phyloP scores from a whole-genome alignment of 2,797 vertebrate genomes.

The Cygnus olor region DNA sequence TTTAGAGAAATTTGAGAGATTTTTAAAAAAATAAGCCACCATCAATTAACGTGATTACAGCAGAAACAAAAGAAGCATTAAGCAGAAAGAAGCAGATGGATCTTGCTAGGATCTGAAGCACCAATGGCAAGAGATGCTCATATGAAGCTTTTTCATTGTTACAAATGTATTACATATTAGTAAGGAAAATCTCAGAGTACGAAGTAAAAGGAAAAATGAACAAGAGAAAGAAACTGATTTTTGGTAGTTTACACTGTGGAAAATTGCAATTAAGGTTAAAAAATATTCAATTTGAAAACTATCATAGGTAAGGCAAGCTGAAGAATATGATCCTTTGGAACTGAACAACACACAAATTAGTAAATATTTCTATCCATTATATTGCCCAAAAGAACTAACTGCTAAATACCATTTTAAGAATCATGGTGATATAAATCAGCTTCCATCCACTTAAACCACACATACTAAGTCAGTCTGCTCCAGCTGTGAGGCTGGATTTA shows the following conservation, averaged over 20 bases:
- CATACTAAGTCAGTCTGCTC: not conserved
- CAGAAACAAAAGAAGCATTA: not conserved
- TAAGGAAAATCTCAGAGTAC: not conserved
- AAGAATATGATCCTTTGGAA: not conserved
- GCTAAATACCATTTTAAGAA: not conserved
- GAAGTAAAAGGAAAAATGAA: not conserved
- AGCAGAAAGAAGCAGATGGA: not conserved
- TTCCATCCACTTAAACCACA: not conserved
- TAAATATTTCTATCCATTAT: not conserved
- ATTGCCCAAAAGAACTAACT: not conserved
- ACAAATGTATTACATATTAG: not conserved
- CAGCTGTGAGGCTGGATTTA: not conserved
- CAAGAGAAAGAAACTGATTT: not conserved
- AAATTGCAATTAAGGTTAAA: not conserved
- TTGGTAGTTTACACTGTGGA: not conserved
- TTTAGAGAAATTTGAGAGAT: not conserved
- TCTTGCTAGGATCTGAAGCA: not conserved
- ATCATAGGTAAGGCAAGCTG: not conserved
- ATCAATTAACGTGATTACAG: not conserved
- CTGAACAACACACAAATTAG: not conserved
- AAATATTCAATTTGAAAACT: not conserved
- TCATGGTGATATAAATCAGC: not conserved
- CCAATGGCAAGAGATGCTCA: not conserved
- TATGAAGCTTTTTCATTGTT: not conserved
- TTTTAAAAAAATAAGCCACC: not conserved